Evolutionary conservation across 2,888 invertebrate species (phyloP).

Genomic region (Euspilapteryx auroguttella): DNA sequence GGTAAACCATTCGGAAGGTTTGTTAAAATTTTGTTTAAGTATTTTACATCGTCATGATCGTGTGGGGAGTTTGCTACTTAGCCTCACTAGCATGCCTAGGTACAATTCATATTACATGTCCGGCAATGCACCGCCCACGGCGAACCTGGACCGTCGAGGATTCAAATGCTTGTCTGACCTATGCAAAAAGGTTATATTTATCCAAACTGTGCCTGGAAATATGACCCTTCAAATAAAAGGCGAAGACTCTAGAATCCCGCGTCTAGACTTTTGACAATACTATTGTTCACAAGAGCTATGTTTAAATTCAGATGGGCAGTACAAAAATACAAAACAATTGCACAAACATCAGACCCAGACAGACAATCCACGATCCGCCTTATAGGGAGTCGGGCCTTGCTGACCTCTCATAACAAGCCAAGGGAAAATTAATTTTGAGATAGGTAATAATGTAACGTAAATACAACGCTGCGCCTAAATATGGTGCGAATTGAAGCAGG

Average conservation of each 20-base stretch:
- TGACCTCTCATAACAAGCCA: slow-evolving; percentile 21
- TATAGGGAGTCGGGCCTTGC: slow-evolving; percentile 15
- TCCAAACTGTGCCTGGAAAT: too few species aligned
- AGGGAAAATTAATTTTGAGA: slow-evolving; percentile 14
- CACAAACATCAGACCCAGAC: slow-evolving; percentile 27
- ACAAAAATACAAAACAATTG: slow-evolving; percentile 54
- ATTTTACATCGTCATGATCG: slow-evolving; percentile 21
- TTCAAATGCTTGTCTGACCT: slow-evolving; percentile 15
- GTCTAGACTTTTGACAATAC: not conserved
- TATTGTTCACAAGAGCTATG: not conserved
- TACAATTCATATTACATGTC: slow-evolving; percentile 50
- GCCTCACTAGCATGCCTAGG: slow-evolving; percentile 18
- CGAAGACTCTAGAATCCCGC: not conserved
- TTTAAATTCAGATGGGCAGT: slow-evolving; percentile 10
- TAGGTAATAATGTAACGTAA: not conserved
- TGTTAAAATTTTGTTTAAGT: too few species aligned
- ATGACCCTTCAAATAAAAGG: not conserved
- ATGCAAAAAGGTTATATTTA: slow-evolving; percentile 10
- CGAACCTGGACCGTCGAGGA: slow-evolving; percentile 21
- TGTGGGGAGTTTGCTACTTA: slow-evolving; percentile 11
- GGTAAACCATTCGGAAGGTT: too few species aligned
- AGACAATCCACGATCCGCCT: slow-evolving; percentile 27
- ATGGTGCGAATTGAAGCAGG: too few species aligned
- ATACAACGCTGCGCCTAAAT: not conserved
- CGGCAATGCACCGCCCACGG: slow-evolving; percentile 48